These are phyloP conservation scores for Lateolabrax maculatus DNA, from an alignment of 2,797 vertebrate genomes.

Conservation along the genomic window DNA sequence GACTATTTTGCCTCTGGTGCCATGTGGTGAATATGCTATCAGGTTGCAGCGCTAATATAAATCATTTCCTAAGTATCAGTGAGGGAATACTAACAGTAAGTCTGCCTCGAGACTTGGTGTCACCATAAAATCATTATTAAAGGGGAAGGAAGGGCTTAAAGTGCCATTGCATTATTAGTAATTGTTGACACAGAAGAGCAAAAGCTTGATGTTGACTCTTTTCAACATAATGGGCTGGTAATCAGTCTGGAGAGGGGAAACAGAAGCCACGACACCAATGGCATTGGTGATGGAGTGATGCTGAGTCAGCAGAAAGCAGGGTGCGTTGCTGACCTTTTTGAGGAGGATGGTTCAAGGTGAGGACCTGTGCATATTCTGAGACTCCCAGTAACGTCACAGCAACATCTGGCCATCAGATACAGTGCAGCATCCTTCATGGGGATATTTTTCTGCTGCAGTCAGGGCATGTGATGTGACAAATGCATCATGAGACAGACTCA, in stretches of 20 bases:
- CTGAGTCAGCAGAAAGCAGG: constrained; percentile 58
- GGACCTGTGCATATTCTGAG: constrained; percentile 30
- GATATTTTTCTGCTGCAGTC: constrained; percentile 39
- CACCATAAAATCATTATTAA: constrained; percentile 52
- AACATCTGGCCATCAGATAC: constrained; percentile 61
- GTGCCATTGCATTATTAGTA: constrained; percentile 27
- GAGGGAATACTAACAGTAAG: constrained; percentile 41
- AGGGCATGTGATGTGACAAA: constrained; percentile 23
- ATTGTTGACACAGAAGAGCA: constrained; percentile 40
- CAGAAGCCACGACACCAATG: neutral
- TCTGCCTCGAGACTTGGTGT: constrained; percentile 32
- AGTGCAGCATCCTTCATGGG: constrained; percentile 28
- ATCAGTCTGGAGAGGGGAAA: constrained; percentile 8
- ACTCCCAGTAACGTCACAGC: constrained; percentile 14
- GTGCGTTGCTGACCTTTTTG: constrained; percentile 27
- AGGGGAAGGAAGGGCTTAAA: constrained; percentile 34
- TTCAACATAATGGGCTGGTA: constrained; percentile 3
- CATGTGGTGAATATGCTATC: constrained; percentile 44
- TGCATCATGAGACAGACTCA: constrained; percentile 21
- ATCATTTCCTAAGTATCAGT: constrained; percentile 35
- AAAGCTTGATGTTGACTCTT: neutral
- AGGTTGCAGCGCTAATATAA: constrained; percentile 35
- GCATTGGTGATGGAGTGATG: constrained; percentile 35
- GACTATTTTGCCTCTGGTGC: constrained; percentile 48
- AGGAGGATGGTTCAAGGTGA: constrained; percentile 69